Conservation (phyloP, 2,797 vertebrate species). For the Dryobates pubescens region DNA sequence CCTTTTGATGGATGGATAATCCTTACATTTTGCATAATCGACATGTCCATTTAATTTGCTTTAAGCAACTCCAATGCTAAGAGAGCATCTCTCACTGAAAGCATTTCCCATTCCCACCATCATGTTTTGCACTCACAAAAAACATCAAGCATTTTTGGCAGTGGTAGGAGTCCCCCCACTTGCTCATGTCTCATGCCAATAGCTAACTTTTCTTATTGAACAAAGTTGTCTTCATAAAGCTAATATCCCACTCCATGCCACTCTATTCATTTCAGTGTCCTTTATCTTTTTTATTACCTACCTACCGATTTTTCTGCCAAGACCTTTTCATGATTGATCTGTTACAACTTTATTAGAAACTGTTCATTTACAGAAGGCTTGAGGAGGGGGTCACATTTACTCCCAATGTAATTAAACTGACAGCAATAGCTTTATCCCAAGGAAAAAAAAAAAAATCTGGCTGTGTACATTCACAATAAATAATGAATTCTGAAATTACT, state of each 20-base stretch:
- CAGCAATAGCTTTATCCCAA: constrained; percentile 12
- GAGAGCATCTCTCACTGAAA: not conserved
- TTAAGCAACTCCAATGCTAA: not conserved
- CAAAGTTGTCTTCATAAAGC: constrained; percentile 42
- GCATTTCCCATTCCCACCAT: not conserved
- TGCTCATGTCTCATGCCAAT: not conserved
- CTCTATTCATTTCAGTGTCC: constrained; percentile 31
- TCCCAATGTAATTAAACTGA: constrained; percentile 38
- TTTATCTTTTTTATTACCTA: constrained; percentile 64
- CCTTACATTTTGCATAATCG: not conserved
- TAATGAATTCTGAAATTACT: constrained; percentile 16
- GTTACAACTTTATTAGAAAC: constrained; percentile 54
- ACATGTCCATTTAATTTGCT: not conserved
- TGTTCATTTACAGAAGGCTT: constrained; percentile 15
- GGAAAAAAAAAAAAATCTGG: constrained; percentile 9
- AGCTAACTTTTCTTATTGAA: not conserved
- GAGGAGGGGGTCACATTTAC: not conserved
- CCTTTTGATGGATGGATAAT: not conserved
- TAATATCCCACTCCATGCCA: constrained; percentile 17
- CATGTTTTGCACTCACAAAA: not conserved
- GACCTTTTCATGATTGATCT: constrained; percentile 61
- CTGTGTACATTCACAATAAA: not conserved
- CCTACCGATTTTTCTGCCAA: constrained; percentile 54
- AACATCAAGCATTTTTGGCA: not conserved
- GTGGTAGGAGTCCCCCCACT: not conserved